These are phyloP conservation scores for Agrotis clavis DNA, from an alignment of 2,888 invertebrate species.

Conservation along the genomic window DNA sequence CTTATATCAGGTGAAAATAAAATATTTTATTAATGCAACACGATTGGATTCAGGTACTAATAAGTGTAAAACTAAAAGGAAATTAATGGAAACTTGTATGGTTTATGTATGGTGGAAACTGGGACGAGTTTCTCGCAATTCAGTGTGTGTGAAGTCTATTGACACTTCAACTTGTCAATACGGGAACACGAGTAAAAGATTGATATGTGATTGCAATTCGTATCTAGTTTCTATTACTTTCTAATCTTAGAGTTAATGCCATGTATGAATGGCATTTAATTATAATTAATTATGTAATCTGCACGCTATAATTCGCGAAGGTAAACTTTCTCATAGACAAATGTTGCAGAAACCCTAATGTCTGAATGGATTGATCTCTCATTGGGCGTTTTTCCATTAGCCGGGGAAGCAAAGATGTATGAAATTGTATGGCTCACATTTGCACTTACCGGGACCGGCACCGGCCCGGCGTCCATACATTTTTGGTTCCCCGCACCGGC, in stretches of 20 bases:
- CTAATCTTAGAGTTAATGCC: constrained; percentile 37
- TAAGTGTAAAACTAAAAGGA: constrained; percentile 40
- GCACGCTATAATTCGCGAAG: not conserved
- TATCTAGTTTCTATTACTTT: constrained; percentile 49
- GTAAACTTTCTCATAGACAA: constrained; percentile 1
- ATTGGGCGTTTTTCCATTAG: no score
- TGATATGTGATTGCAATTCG: constrained; percentile 55
- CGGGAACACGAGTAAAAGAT: constrained; percentile 44
- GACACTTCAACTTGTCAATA: constrained; percentile 55
- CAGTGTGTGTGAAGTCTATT: constrained; percentile 43
- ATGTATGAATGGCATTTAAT: constrained; percentile 36
- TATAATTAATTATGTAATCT: constrained; percentile 30
- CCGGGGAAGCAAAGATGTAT: no score
- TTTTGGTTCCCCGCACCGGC: no score
- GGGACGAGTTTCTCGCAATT: constrained; percentile 47
- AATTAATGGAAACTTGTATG: constrained; percentile 40
- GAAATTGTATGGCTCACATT: no score
- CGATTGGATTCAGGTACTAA: constrained; percentile 8
- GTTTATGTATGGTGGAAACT: constrained; percentile 35
- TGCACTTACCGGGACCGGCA: no score
- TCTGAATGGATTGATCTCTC: not conserved
- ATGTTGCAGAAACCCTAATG: not conserved
- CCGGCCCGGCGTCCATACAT: no score
- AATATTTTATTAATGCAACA: constrained; percentile 34
- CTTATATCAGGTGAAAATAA: constrained; percentile 26